Percentiles rank a stretch among this genome's conserved stretches.
These are phyloP conservation scores for Drosophila maculinotata DNA, from an alignment of 2,888 invertebrate genomes.

Conservation along the genomic window DNA sequence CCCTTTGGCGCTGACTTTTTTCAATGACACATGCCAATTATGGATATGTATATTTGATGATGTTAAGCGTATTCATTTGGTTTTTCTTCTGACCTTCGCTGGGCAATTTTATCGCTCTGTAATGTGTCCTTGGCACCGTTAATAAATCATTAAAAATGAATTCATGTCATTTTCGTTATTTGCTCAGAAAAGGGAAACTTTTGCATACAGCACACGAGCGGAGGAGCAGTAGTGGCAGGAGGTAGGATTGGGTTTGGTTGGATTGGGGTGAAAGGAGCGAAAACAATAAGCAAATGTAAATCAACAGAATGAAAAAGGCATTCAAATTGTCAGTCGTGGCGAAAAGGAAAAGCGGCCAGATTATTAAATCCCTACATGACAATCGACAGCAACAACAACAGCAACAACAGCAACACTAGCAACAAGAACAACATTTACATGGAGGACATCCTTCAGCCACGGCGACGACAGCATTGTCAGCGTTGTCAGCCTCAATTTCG, in stretches of 20 bases:
- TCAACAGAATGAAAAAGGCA: conserved; percentile 59
- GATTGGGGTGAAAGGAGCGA: conserved; percentile 1
- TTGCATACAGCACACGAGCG: background rate
- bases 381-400: conserved; percentile 52
- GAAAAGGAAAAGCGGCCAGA: conserved; percentile 50
- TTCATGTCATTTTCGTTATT: conserved; percentile 42
- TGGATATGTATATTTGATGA: conserved; percentile 56
- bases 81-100: conserved; percentile 32
- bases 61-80: conserved; percentile 27
- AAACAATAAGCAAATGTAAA: conserved; percentile 68
- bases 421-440: conserved; percentile 7
- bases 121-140: conserved; percentile 54
- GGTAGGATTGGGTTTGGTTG: background rate
- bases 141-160: conserved; percentile 65
- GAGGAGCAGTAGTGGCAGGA: background rate
- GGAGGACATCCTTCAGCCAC: conserved; percentile 24
- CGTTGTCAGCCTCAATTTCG: conserved; percentile 57
- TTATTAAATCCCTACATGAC: conserved; percentile 76
- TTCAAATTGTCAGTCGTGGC: conserved; percentile 62
- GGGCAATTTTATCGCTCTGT: conserved; percentile 6
- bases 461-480: conserved; percentile 69
- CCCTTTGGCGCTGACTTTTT: background rate
- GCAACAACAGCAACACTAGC: conserved; percentile 5
- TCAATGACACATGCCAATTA: conserved; percentile 55
- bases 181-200: conserved; percentile 21